Base-by-base conservation (phyloP, 2,797 vertebrate genomes). In the Pagetopsis macropterus region DNA sequence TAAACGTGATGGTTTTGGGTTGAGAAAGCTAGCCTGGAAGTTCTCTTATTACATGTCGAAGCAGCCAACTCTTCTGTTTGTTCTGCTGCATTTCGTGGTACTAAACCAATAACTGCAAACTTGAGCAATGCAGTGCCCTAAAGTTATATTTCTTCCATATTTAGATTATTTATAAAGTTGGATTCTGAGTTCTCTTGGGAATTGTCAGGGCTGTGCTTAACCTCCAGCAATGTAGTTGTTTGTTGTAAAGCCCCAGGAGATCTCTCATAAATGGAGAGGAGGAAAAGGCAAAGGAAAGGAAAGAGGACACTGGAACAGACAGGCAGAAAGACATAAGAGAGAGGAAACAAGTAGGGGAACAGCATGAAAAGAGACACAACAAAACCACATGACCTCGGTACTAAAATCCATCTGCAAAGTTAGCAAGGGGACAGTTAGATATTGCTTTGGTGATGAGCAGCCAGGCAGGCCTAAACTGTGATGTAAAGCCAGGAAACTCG, bases 401-500 rank as follows among this genome's bases (percentile, higher is more conserved):
- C 56, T 51, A 61, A 82, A 82, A 82, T 70, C 70, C 62, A 86
- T 81, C 67, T 65, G 46, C 33, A 37, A 83, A 81, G 79, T 86
- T 78, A 81, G 75, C 44, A 4, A 64, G 67, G 52, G 70, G 76
- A 86, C 79, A 78, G 82, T 83, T 76, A 65, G 72, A 81, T 87
- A 89, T 87, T 84, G 72, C 74, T 71, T 73, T 10, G 79, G 70
- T 52, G 84, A 84, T 75, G 79, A 87, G 75, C 77, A 78, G 58
- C 81, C 79, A 63, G 15, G 62, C 76, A 57, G 60, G 74, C 44
- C 76, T 84, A 83, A 89, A 87, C 84, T 85, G 84, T 88, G 89
- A 92, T 88, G 89, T 87, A 82, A 82, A 90, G 79, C 81, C 85
- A 81, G 86, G 87, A 90, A 93, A 91, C 91, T 85, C 57, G 33